Percentiles rank a stretch among this genome's conserved stretches.
Evolutionary conservation across 2,113 vertebrate species (phyloP).

Genomic region (Aspiorhynchus laticeps): DNA sequence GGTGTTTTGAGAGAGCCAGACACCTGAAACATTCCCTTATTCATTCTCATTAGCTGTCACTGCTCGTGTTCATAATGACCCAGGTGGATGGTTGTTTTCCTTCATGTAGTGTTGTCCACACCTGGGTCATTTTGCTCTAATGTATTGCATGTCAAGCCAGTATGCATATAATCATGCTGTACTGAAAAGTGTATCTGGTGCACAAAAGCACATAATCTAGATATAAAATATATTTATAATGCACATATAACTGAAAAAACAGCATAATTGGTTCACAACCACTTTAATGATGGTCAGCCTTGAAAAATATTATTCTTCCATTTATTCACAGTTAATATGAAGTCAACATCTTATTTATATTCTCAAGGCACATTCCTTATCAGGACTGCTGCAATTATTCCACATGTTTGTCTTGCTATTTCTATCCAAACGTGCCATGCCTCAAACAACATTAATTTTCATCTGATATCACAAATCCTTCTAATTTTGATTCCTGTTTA

Average conservation of each 20-base stretch:
- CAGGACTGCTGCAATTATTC: not conserved
- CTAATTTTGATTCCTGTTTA: not conserved
- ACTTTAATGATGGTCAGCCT: not conserved
- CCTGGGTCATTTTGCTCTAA: constrained; percentile 34
- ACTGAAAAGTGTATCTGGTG: not conserved
- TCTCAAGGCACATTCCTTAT: constrained; percentile 7
- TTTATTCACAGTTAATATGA: not conserved
- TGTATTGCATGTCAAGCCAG: not conserved
- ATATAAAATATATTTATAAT: not conserved
- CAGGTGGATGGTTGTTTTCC: constrained; percentile 6
- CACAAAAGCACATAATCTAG: not conserved
- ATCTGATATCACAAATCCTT: constrained; percentile 5
- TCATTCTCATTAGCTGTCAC: constrained; percentile 40
- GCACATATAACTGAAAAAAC: not conserved
- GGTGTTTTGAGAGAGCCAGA: not conserved
- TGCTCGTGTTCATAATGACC: constrained; percentile 42
- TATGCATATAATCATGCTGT: not conserved
- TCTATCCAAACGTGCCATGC: not conserved
- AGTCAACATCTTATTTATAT: not conserved
- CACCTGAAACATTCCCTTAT: not conserved
- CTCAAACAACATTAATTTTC: not conserved
- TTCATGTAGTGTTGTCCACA: constrained; percentile 38
- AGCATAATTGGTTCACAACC: not conserved
- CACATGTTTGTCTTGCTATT: not conserved
- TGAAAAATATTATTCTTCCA: not conserved